These are phyloP conservation scores for Osmerus eperlanus DNA, from an alignment of 2,113 vertebrate species.

Conservation along the genomic window DNA sequence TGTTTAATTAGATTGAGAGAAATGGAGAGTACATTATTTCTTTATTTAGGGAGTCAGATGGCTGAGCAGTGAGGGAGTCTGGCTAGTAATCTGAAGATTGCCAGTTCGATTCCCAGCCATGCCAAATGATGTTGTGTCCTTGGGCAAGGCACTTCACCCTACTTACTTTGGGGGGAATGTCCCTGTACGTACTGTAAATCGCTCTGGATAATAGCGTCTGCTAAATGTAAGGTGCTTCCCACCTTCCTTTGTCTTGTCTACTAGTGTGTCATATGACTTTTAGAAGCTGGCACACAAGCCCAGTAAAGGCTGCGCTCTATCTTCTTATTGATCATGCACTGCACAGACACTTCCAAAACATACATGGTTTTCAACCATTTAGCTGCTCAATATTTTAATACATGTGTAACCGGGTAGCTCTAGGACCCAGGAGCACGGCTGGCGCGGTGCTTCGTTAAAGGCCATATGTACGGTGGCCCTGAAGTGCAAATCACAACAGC, in stretches of 20 bases:
- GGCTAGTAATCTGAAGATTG: too few species aligned
- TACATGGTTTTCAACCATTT: too few species aligned
- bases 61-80: too few species aligned
- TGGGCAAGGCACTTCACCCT: too few species aligned
- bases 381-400: conserved; percentile 8
- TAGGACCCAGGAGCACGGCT: conserved; percentile 31
- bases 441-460: conserved; percentile 3
- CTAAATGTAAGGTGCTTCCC: not conserved
- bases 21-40: conserved; percentile 8
- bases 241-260: conserved; percentile 45
- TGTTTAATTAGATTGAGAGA: conserved; percentile 57
- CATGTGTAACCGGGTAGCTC: conserved; percentile 42
- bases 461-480: not conserved
- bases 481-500: not conserved
- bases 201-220: too few species aligned
- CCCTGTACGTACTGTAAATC: too few species aligned
- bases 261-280: conserved; percentile 54
- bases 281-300: conserved; percentile 16
- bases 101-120: too few species aligned
- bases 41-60: too few species aligned
- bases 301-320: too few species aligned
- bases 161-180: too few species aligned
- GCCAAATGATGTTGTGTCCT: too few species aligned
- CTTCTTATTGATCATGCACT: too few species aligned
- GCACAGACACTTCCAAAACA: conserved; percentile 7